phyloP scores from a whole-genome alignment of 2,797 vertebrate species.

The Rousettus madagascariensis region DNA sequence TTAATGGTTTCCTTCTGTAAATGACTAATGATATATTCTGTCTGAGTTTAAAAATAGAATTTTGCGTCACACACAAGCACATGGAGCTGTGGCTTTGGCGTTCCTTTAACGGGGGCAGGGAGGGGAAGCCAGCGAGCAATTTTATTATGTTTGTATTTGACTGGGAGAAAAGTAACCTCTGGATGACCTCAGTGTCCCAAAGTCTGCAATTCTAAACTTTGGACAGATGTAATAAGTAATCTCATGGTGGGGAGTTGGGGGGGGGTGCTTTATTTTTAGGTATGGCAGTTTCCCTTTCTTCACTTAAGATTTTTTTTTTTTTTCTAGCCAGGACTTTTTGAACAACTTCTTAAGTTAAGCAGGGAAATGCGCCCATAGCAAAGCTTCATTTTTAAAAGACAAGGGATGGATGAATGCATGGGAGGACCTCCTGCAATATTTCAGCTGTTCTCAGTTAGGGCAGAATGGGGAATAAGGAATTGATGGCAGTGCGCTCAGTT shows the following conservation, averaged over 20 bases:
- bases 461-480: constrained; percentile 8
- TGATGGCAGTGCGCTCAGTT: neutral
- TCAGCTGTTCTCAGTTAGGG: constrained; percentile 66
- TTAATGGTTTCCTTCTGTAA: constrained; percentile 91
- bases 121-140: constrained; percentile 78
- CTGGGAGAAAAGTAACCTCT: constrained; percentile 90
- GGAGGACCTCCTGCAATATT: neutral
- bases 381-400: constrained; percentile 71
- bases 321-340: constrained; percentile 79
- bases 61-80: constrained; percentile 85
- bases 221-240: constrained; percentile 85
- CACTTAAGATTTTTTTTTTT: constrained; percentile 80
- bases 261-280: constrained; percentile 90
- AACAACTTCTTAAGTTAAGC: constrained; percentile 72
- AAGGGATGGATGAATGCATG: constrained; percentile 42
- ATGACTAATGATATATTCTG: constrained; percentile 85
- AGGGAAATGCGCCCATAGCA: constrained; percentile 50
- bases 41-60: constrained; percentile 87
- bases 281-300: constrained; percentile 84
- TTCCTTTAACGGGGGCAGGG: constrained; percentile 79
- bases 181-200: constrained; percentile 83
- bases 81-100: constrained; percentile 85
- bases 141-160: constrained; percentile 85
- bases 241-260: constrained; percentile 53
- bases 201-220: constrained; percentile 89